Evolutionary conservation across 2,797 vertebrate genomes (phyloP), one percentile per base, ranked within the genome.

Genomic region (Pseudochromis fuscus): DNA sequence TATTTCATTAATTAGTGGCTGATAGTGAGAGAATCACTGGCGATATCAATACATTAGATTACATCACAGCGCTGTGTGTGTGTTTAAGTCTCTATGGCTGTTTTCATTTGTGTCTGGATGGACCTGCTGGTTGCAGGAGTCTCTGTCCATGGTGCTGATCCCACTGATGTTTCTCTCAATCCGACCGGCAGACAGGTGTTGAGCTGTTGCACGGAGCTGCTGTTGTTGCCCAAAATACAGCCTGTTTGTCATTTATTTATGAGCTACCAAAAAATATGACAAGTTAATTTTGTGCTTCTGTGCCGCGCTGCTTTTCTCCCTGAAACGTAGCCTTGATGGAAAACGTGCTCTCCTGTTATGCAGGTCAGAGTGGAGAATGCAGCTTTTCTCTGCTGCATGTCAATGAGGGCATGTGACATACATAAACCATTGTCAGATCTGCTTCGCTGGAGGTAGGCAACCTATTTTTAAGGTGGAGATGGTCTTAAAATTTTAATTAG

Each of bases 81-180:
- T 53, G 44, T 56, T 48, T 18, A 18, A 53, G 46, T 48, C 19
- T 16, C 19, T 25, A 19, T n/a, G n/a, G 23, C 15, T 1, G 16
- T 61, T 67, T 64, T n/a, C 35, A 30, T 44, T 30, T 16, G 11
- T 46, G 10, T 0, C 16, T 56, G 61, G 35, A 37, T 74, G 23
- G 30, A 19, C n/a, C 15, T 72, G 51, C 44, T 59, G n/a, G 64
- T 68, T 52, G 31, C 57, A 70, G 62, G 31, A 67, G 82, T 55
- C 13, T n/a, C 88, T 87, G 72, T 92, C 85, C 67, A 16, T 81
- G 87, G 87, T 83, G 71, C 87, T 86, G 89, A 86, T 84, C 45
- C 51, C 15, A 7, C 53, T 66, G 64, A 53, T 5, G 35, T n/a
- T 75, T 68, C 27, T 6, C 57, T 62, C 40, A 23, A 2, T 65